These are phyloP conservation scores for Notiomystis cincta DNA, from an alignment of 2,113 vertebrate species.

Conservation along the genomic window DNA sequence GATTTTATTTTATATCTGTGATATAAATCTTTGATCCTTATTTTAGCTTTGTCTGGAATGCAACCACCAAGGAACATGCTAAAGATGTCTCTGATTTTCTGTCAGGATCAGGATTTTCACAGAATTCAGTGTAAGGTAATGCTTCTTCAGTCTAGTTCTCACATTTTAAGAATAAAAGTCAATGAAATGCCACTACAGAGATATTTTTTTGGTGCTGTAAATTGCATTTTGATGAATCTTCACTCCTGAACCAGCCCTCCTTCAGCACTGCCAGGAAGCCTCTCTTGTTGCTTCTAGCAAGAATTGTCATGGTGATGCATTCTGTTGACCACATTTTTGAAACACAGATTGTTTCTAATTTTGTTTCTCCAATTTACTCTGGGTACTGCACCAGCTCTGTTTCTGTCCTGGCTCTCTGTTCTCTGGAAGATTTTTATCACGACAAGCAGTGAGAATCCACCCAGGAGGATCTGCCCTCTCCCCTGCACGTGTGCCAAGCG, in stretches of 20 bases:
- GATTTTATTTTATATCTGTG: background rate
- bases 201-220: background rate
- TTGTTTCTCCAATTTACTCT: conserved; percentile 3
- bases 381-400: background rate
- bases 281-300: conserved; percentile 56
- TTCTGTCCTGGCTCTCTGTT: background rate
- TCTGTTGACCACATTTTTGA: conserved; percentile 47
- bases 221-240: background rate
- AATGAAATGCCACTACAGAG: conserved; percentile 17
- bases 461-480: background rate
- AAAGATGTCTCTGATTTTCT: background rate
- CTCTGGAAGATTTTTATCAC: background rate
- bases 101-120: background rate
- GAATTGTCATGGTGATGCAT: conserved; percentile 57
- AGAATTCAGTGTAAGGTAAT: background rate
- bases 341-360: conserved; percentile 58
- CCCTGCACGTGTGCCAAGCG: background rate
- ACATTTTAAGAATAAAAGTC: conserved; percentile 40
- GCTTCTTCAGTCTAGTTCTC: background rate
- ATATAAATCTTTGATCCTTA: conserved; percentile 18
- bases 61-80: background rate
- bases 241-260: background rate
- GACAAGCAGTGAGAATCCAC: background rate
- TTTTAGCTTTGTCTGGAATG: conserved; percentile 28
- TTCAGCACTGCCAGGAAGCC: background rate